Conservation (phyloP, 2,113 vertebrate genomes). For the Gopherus evgoodei region DNA sequence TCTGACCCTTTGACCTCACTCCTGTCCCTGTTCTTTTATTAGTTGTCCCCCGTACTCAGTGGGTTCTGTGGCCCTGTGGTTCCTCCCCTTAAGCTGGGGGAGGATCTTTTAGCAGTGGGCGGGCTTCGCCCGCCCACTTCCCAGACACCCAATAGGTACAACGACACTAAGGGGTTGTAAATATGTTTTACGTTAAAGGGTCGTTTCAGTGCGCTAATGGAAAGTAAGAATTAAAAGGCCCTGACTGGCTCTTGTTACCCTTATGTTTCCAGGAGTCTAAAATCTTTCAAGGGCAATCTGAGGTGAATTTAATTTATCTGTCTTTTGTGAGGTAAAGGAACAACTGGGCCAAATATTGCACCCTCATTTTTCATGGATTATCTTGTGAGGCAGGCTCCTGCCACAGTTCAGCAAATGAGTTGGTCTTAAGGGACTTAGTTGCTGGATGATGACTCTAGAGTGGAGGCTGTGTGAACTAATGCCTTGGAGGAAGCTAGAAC, state of each 20-base stretch:
- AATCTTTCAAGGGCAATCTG: conserved; percentile 17
- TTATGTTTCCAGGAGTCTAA: neutral
- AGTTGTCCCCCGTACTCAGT: too few species aligned
- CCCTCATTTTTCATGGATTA: neutral
- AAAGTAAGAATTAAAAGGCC: neutral
- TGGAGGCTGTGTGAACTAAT: conserved; percentile 47
- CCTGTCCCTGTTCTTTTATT: too few species aligned
- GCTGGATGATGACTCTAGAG: conserved; percentile 2
- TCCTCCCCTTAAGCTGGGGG: too few species aligned
- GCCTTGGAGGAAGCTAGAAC: conserved; percentile 38
- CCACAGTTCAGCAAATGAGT: neutral
- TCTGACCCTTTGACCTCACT: too few species aligned
- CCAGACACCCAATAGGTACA: too few species aligned
- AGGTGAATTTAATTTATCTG: neutral
- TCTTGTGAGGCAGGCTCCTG: conserved; percentile 18
- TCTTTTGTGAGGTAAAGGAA: neutral
- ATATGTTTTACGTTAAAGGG: neutral
- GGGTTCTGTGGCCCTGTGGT: too few species aligned
- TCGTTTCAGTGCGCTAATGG: neutral
- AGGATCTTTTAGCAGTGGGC: too few species aligned
- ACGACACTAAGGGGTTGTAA: neutral
- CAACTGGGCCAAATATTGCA: conserved; percentile 4
- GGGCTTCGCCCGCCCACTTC: too few species aligned
- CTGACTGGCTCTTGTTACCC: neutral
- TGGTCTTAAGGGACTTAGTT: conserved; percentile 42